phyloP scores from a whole-genome alignment of 2,797 vertebrate genomes.

The Coregonus sp. region DNA sequence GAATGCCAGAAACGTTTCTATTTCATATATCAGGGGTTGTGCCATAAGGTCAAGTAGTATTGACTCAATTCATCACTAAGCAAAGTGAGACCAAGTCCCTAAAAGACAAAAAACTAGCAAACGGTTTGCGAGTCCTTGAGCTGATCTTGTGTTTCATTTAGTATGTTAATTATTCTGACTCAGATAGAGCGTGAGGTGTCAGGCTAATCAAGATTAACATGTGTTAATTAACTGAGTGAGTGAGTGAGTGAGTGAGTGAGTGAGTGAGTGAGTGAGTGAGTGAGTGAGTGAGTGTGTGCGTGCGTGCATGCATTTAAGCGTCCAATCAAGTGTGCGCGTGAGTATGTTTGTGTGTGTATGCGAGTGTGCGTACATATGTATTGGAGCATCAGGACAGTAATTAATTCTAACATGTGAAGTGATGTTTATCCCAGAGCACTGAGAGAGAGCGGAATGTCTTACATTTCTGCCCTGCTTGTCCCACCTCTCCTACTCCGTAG shows the following conservation, averaged over 20 bases:
- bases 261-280: too few species aligned
- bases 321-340: too few species aligned
- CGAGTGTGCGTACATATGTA: too few species aligned
- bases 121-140: too few species aligned
- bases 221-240: not conserved
- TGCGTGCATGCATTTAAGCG: too few species aligned
- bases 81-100: constrained; percentile 3
- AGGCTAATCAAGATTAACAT: not conserved
- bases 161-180: too few species aligned
- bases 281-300: too few species aligned
- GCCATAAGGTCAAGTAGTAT: not conserved
- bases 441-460: constrained; percentile 46
- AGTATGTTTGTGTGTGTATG: too few species aligned
- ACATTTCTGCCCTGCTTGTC: constrained; percentile 68
- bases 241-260: not conserved
- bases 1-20: not conserved
- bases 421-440: constrained; percentile 21
- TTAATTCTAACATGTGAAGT: constrained; percentile 9
- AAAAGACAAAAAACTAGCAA: not conserved
- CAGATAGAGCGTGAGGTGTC: not conserved
- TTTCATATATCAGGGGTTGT: not conserved
- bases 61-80: not conserved
- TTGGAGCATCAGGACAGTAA: not conserved
- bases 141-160: too few species aligned
- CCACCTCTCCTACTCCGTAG: constrained; percentile 39